Percentiles rank a stretch among this genome's conserved stretches.
Conservation (phyloP, 1,140 invertebrate genomes). For the Fopius arisanus region DNA sequence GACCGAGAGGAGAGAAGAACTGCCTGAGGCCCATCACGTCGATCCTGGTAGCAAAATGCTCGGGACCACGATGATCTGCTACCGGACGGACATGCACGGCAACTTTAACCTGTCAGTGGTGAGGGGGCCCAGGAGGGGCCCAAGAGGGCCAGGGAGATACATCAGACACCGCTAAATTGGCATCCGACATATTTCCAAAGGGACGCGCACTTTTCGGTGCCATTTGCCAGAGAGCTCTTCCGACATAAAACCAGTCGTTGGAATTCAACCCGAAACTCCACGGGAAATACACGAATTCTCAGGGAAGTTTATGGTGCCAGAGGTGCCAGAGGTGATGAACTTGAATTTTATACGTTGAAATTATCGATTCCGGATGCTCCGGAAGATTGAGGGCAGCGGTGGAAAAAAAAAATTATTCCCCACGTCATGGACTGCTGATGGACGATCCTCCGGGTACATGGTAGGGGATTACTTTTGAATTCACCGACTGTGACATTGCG, state of each 20-base stretch:
- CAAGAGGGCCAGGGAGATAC: conserved; percentile 39
- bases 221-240: conserved; percentile 22
- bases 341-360: background rate
- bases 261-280: conserved; percentile 36
- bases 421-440: background rate
- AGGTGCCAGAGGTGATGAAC: conserved; percentile 22
- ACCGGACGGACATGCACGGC: conserved; percentile 2
- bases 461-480: conserved; percentile 18
- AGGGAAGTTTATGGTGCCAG: conserved; percentile 47
- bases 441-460: conserved; percentile 33
- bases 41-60: background rate
- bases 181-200: conserved; percentile 45
- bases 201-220: background rate
- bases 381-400: background rate
- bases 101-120: background rate
- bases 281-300: conserved; percentile 42
- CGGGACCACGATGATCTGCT: background rate
- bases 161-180: conserved; percentile 53
- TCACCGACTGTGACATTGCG: conserved; percentile 51
- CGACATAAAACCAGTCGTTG: conserved; percentile 52
- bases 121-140: conserved; percentile 40
- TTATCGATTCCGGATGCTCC: background rate
- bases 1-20: background rate
- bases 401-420: background rate
- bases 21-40: conserved; percentile 21